These are phyloP conservation scores for Augochlorella aurata DNA, from an alignment of 2,888 invertebrate species.

Conservation along the genomic window DNA sequence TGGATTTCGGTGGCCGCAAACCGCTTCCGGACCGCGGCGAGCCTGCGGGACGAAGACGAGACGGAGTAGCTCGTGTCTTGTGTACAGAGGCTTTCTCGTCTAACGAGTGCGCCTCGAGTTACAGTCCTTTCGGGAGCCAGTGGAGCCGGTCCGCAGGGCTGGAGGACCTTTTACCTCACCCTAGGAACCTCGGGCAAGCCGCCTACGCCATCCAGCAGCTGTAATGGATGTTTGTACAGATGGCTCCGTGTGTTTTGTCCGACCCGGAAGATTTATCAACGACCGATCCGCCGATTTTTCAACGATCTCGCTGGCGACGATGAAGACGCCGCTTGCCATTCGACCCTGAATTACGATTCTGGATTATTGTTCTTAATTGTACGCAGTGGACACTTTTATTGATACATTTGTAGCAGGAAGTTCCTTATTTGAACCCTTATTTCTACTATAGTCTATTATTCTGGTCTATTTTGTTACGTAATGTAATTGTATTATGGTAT, in stretches of 20 bases:
- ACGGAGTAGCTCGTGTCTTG: slow-evolving; percentile 43
- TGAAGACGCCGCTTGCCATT: not conserved
- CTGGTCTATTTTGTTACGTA: too few species aligned
- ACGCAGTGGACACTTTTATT: too few species aligned
- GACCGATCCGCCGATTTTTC: slow-evolving; percentile 21
- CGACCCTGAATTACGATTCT: too few species aligned
- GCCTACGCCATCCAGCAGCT: slow-evolving; percentile 22
- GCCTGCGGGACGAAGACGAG: slow-evolving; percentile 12
- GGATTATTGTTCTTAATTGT: too few species aligned
- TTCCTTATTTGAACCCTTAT: too few species aligned
- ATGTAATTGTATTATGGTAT: too few species aligned
- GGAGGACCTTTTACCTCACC: slow-evolving; percentile 31
- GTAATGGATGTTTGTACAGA: slow-evolving; percentile 45
- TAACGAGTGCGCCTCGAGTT: slow-evolving; percentile 44
- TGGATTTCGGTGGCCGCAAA: not conserved
- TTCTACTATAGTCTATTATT: too few species aligned
- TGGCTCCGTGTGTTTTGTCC: slow-evolving; percentile 3
- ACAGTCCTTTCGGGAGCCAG: slow-evolving; percentile 32
- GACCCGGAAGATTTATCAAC: slow-evolving; percentile 27
- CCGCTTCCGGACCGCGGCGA: not conserved
- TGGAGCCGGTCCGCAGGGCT: not conserved
- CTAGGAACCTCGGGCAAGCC: not conserved
- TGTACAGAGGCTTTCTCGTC: slow-evolving; percentile 38
- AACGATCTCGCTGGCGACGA: not conserved
- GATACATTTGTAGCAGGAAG: too few species aligned